These are phyloP conservation scores for Drosophila repleta DNA, from an alignment of 1,140 invertebrate species.

Conservation along the genomic window DNA sequence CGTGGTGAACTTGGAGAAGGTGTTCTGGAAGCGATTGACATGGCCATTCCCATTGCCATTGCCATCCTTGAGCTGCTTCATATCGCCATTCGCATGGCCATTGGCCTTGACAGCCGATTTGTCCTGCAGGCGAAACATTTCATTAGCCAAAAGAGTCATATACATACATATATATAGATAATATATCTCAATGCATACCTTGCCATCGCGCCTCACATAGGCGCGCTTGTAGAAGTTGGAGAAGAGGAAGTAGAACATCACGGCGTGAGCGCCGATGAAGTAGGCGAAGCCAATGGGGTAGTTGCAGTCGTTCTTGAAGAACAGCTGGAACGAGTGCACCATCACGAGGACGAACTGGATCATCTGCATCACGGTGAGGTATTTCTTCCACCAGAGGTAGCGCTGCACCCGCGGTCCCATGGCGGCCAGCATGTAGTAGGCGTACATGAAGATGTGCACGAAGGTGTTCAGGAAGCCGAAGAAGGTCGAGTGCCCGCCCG, in stretches of 20 bases:
- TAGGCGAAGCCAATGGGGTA: conserved; percentile 91
- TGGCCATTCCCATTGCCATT: conserved; percentile 56
- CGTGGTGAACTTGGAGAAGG: conserved; percentile 68
- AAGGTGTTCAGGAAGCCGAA: conserved; percentile 94
- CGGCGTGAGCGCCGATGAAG: conserved; percentile 89
- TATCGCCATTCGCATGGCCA: conserved; percentile 67
- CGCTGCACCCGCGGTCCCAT: conserved; percentile 93
- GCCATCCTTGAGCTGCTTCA: conserved; percentile 61
- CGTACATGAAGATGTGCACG: conserved; percentile 96
- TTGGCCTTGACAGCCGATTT: conserved; percentile 70
- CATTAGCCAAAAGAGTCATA: not conserved
- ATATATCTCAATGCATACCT: conserved; percentile 48
- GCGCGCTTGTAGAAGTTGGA: conserved; percentile 90
- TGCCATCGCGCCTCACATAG: conserved; percentile 85
- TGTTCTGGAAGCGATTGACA: conserved; percentile 62
- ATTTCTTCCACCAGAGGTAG: conserved; percentile 97
- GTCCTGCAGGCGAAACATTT: conserved; percentile 37
- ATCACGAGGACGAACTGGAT: conserved; percentile 93
- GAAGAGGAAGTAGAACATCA: conserved; percentile 92
- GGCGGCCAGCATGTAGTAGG: conserved; percentile 94
- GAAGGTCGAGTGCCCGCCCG: conserved; percentile 90
- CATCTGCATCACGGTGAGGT: conserved; percentile 94
- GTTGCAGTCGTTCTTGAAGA: conserved; percentile 92
- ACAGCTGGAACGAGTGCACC: conserved; percentile 92
- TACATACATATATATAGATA: not conserved